phyloP scores from a whole-genome alignment of 2,888 invertebrate genomes.

The Sinohyriopsis cumingii region DNA sequence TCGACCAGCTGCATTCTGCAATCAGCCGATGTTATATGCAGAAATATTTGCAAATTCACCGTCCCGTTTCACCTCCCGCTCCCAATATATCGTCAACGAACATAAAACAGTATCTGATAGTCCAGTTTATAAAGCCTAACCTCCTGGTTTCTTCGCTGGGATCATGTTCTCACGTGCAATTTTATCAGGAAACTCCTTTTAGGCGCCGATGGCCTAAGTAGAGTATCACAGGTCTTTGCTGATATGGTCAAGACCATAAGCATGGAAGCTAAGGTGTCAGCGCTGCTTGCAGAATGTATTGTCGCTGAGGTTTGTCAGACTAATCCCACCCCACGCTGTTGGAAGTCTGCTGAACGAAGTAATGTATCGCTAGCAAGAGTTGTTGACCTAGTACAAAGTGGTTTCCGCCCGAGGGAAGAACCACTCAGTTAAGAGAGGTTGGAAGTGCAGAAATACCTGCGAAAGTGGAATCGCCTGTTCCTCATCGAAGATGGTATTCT shows the following conservation, averaged over 20 bases:
- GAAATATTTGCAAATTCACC: too few species aligned
- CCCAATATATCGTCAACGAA: too few species aligned
- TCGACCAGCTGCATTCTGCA: too few species aligned
- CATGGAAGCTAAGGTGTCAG: neutral
- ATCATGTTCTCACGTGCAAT: too few species aligned
- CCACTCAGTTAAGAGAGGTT: neutral
- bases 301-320: neutral
- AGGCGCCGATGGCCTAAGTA: conserved; percentile 12
- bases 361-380: neutral
- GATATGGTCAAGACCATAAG: conserved; percentile 4
- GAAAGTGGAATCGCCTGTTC: conserved; percentile 3
- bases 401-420: conserved; percentile 2
- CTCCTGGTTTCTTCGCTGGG: too few species aligned
- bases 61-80: too few species aligned
- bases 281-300: neutral
- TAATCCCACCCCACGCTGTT: neutral
- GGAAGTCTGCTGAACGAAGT: too few species aligned
- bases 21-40: too few species aligned
- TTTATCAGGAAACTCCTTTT: conserved; percentile 5
- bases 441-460: conserved; percentile 7
- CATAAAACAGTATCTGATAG: too few species aligned
- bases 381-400: conserved; percentile 5
- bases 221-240: neutral
- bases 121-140: too few species aligned
- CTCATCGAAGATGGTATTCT: conserved; percentile 4